Evolutionary conservation across 2,888 invertebrate genomes (phyloP).

Genomic region (Drosophila nr. medialis): DNA sequence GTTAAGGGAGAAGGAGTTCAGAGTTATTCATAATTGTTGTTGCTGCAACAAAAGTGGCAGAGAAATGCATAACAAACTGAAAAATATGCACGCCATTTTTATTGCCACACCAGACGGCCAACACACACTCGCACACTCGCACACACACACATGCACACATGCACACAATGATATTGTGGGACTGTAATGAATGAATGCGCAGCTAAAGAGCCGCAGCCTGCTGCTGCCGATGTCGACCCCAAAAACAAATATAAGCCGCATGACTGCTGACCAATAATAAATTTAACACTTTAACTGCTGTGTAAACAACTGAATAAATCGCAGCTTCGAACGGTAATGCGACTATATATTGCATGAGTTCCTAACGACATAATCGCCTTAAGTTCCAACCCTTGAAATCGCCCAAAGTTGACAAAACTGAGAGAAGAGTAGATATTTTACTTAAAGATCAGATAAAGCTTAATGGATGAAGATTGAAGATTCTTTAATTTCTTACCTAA

Average conservation of each 20-base stretch:
- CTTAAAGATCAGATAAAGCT: neutral
- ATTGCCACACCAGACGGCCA: constrained; percentile 69
- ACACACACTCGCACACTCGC: constrained; percentile 21
- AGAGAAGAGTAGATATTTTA: neutral
- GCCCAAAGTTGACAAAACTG: neutral
- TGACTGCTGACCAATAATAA: constrained; percentile 72
- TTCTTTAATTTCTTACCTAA: neutral
- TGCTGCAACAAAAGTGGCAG: constrained; percentile 70
- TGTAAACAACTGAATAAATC: constrained; percentile 62
- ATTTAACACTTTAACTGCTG: constrained; percentile 78
- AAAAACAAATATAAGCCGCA: constrained; percentile 72
- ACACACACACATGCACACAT: constrained; percentile 4
- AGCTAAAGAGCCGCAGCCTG: constrained; percentile 76
- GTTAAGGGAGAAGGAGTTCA: constrained; percentile 5
- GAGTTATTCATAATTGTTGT: constrained; percentile 80
- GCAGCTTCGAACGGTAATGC: constrained; percentile 41
- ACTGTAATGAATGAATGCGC: constrained; percentile 75
- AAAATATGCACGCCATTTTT: constrained; percentile 77
- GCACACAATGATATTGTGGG: constrained; percentile 32
- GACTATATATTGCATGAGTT: constrained; percentile 21
- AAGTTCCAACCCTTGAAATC: constrained; percentile 11
- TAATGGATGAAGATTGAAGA: neutral
- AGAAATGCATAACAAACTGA: constrained; percentile 78
- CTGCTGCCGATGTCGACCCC: constrained; percentile 50
- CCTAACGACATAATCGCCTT: constrained; percentile 42